Evolutionary conservation across 2,113 vertebrate genomes (phyloP).

Genomic region (Falco punctatus): DNA sequence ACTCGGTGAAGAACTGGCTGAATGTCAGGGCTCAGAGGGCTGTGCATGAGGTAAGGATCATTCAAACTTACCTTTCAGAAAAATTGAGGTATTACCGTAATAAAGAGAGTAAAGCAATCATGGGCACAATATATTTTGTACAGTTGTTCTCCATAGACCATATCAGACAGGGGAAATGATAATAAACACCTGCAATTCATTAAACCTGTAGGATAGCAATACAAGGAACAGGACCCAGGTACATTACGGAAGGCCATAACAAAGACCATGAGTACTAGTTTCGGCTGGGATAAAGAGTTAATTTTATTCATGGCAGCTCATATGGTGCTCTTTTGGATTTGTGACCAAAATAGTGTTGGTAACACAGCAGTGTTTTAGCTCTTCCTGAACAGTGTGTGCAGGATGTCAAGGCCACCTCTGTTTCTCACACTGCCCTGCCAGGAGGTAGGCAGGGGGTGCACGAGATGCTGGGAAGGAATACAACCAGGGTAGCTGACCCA

Average conservation of each 20-base stretch:
- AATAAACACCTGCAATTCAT: background rate
- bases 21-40: background rate
- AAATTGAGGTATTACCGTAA: background rate
- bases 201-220: background rate
- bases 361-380: background rate
- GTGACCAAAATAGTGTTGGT: background rate
- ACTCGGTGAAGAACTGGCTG: no score
- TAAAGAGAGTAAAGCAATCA: background rate
- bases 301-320: background rate
- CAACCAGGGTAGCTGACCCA: background rate
- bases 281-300: background rate
- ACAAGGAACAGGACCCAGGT: background rate
- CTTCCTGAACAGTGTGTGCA: background rate
- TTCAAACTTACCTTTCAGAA: background rate
- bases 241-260: background rate
- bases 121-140: background rate
- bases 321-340: background rate
- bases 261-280: background rate
- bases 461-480: background rate
- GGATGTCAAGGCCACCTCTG: fast-evolving
- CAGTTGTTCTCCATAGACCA: background rate
- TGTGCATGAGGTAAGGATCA: background rate
- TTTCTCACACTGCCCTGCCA: background rate
- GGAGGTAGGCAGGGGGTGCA: background rate
- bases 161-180: background rate